Conservation (phyloP, 2,113 vertebrate genomes). For the Craseonycteris thonglongyai region DNA sequence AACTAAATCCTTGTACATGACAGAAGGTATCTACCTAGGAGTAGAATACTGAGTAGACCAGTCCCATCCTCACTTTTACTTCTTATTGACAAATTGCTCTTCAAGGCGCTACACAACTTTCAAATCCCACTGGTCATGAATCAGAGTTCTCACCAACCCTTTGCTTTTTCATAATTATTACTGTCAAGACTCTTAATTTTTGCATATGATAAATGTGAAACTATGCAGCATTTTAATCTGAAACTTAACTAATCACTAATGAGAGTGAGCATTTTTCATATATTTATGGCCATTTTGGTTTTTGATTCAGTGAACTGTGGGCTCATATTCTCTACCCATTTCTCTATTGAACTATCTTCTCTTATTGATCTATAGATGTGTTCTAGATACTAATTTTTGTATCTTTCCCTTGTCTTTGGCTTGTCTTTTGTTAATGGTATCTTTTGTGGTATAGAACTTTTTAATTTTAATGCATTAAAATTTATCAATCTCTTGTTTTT, state of each 20-base stretch:
- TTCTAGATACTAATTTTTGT: not conserved
- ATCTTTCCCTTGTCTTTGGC: not conserved
- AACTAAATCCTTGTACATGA: not conserved
- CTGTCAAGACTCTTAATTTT: not conserved
- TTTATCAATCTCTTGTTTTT: not conserved
- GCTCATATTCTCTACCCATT: not conserved
- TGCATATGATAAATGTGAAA: not conserved
- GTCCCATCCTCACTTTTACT: not conserved
- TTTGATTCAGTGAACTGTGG: not conserved
- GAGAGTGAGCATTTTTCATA: not conserved
- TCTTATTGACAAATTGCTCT: not conserved
- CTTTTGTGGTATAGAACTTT: not conserved
- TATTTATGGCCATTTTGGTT: not conserved
- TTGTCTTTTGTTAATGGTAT: not conserved
- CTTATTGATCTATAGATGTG: not conserved
- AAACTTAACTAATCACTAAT: not conserved
- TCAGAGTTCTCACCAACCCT: not conserved
- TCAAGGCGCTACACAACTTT: not conserved
- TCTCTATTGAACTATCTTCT: not conserved
- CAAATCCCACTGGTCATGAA: too few relatives aligned
- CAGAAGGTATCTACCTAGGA: not conserved
- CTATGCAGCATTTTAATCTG: not conserved
- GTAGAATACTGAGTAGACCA: not conserved
- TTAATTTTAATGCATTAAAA: not conserved
- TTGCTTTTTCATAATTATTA: not conserved